A percentile compares a stretch with the other conserved stretches of the same genome.
These are phyloP conservation scores for Chlorospingus semifuscus DNA, from an alignment of 2,797 vertebrate genomes.

Conservation along the genomic window DNA sequence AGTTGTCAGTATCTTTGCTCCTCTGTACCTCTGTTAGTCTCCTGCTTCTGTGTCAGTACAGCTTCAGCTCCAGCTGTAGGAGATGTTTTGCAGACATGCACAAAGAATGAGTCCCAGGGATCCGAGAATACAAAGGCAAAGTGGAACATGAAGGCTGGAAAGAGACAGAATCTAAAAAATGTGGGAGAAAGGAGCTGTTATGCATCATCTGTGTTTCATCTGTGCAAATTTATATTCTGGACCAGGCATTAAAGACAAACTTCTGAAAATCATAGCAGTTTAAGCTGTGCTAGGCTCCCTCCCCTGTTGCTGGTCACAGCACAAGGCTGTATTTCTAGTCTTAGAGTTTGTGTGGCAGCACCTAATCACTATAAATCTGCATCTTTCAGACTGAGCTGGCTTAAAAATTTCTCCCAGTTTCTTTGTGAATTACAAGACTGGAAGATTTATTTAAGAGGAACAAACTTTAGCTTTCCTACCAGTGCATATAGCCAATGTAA, in stretches of 20 bases:
- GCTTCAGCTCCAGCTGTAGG: neutral
- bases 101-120: neutral
- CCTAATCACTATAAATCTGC: neutral
- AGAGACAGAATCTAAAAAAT: neutral
- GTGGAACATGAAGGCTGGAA: neutral
- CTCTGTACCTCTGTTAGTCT: neutral
- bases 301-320: neutral
- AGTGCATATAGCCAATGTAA: neutral
- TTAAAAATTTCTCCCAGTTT: neutral
- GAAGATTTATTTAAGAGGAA: neutral
- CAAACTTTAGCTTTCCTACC: neutral
- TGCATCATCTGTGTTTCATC: neutral
- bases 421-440: neutral
- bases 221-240: neutral
- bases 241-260: neutral
- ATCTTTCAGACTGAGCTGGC: neutral
- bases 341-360: neutral
- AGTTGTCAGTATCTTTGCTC: neutral
- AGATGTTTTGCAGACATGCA: constrained; percentile 13
- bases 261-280: neutral
- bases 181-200: neutral
- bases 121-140: neutral
- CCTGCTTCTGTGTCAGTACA: neutral
- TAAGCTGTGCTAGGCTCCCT: neutral
- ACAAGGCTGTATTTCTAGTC: neutral